Base-by-base conservation (phyloP, 2,888 invertebrate genomes). In the Tetanocera ferruginea region DNA sequence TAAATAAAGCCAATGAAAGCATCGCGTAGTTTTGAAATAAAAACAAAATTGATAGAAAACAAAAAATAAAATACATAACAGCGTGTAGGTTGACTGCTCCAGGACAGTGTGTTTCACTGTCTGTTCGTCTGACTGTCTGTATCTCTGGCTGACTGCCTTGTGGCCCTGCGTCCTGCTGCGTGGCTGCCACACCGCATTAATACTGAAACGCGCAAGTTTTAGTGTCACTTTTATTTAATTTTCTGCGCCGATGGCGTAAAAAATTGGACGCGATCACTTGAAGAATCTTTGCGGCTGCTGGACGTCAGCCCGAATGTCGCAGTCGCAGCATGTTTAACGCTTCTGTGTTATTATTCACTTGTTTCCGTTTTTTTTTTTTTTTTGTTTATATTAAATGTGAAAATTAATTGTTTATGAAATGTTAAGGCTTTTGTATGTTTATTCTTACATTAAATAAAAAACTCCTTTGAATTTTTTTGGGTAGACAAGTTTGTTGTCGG, bases 191-290 rank as follows among this genome's bases (percentile, higher is more conserved):
- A 19, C 34, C 51, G 43, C 43, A 43, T 43, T 43, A 43, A 43
- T 14, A 43, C 11, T 11, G 43, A 43, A 43, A 43, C 43, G 43
- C 60, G 28, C 28, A 23, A 60, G 25, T 73, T 49, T 73, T 73
- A 73, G 60, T 62, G 73, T 73, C 73, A 73, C 73, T 60, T 62
- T 60, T 25, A 49, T 60, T 73, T 73, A 62, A 62, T 73, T 73
- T 73, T 37, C 34, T 55, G 62, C 62, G 37, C 25, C 23, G 23
- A 55, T n/a, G 37, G 62, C 73, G 73, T 60, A 49, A 43, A 62
- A 25, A 73, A 73, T 73, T 49, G 37, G 49, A 60, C 49, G 62
- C 73, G 60, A 62, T 73, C 73, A 31, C n/a, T 60, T 8, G 60
- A 51, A 37, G 60, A 70, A 37, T 52, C 70, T 28, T n/a, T 34